Evolutionary conservation across 2,797 vertebrate genomes (phyloP).

Genomic region (Paguma larvata): DNA sequence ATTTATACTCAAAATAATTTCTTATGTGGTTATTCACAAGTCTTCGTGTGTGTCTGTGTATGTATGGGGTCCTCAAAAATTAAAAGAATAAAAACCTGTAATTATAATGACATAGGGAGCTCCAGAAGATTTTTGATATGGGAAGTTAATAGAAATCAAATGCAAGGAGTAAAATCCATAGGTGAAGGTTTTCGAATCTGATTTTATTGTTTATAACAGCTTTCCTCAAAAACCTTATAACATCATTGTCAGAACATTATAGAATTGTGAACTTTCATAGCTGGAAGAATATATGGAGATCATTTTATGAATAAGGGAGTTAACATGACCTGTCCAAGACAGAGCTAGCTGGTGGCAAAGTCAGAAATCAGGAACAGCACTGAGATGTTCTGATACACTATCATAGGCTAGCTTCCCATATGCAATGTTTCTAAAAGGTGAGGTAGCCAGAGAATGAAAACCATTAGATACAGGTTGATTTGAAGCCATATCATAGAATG

Average conservation of each 20-base stretch:
- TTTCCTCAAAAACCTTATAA: slow-evolving; percentile 10
- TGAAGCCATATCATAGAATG: neutral
- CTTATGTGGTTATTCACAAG: neutral
- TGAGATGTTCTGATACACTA: neutral
- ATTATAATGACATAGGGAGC: neutral
- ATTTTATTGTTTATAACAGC: neutral
- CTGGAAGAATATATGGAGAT: neutral
- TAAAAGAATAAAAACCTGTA: neutral
- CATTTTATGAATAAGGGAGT: slow-evolving; percentile 15
- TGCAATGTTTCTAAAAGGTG: neutral
- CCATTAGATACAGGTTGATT: neutral
- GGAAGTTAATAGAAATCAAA: neutral
- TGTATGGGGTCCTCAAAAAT: neutral
- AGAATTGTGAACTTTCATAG: neutral
- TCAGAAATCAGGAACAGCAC: neutral
- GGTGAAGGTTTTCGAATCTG: neutral
- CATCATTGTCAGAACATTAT: neutral
- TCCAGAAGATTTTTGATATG: neutral
- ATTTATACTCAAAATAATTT: slow-evolving; percentile 21
- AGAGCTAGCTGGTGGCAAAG: neutral
- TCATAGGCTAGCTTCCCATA: neutral
- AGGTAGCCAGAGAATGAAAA: neutral
- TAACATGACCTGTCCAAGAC: neutral
- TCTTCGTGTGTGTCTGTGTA: neutral
- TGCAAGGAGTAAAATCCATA: neutral